Conservation (phyloP, 2,113 vertebrate species). For the Centrocercus urophasianus region DNA sequence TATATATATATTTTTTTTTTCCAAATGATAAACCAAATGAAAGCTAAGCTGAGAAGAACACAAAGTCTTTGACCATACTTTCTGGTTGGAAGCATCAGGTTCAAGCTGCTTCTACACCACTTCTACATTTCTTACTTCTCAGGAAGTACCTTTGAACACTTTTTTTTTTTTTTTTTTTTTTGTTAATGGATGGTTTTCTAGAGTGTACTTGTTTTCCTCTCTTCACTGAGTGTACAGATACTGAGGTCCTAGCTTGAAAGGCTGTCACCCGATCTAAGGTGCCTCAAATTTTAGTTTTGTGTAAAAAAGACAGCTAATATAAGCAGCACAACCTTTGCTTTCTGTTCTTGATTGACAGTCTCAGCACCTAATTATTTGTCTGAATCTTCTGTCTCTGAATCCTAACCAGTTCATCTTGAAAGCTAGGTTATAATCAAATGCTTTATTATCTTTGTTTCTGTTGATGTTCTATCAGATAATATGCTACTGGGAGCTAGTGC, state of each 20-base stretch:
- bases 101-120: neutral
- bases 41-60: neutral
- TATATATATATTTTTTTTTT: too few relatives aligned
- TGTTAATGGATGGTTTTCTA: neutral
- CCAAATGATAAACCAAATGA: too few relatives aligned
- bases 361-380: constrained; percentile 16
- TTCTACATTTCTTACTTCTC: neutral
- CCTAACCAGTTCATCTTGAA: constrained; percentile 14
- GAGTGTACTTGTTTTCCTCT: neutral
- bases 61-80: neutral
- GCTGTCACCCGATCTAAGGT: neutral
- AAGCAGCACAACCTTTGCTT: neutral
- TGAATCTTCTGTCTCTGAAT: constrained; percentile 47
- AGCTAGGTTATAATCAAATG: constrained; percentile 35
- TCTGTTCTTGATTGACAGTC: neutral
- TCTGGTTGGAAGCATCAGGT: neutral
- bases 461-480: constrained; percentile 45
- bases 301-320: neutral
- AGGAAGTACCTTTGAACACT: neutral
- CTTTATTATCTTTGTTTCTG: constrained; percentile 61
- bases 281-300: neutral
- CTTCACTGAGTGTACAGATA: neutral
- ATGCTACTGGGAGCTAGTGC: constrained; percentile 48
- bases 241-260: neutral
- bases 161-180: neutral